Evolutionary conservation across 2,113 vertebrate species (phyloP).

Genomic region (Sturnira hondurensis): DNA sequence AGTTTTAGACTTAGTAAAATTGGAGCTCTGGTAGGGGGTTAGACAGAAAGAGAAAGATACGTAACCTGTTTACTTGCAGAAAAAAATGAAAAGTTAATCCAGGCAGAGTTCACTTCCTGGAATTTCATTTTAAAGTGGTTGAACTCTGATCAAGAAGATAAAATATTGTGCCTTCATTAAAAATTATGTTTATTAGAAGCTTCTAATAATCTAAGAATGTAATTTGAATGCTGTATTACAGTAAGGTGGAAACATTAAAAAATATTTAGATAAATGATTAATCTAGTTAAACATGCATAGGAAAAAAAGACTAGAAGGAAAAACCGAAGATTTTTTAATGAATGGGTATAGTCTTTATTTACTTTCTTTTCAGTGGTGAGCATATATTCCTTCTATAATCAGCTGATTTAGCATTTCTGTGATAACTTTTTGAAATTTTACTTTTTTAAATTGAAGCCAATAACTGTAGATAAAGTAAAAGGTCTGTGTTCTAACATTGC

Average conservation of each 20-base stretch:
- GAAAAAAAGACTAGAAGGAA: constrained; percentile 27
- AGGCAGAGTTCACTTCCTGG: not conserved
- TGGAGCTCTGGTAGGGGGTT: not conserved
- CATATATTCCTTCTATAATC: constrained; percentile 23
- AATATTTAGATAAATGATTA: constrained; percentile 34
- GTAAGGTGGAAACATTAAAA: constrained; percentile 1
- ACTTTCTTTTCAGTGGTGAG: not conserved
- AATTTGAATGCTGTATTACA: constrained; percentile 21
- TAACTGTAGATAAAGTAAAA: constrained; percentile 17
- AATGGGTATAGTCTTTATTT: not conserved
- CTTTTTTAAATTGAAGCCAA: not conserved
- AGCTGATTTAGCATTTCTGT: constrained; percentile 1
- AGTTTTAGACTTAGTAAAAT: constrained; percentile 32
- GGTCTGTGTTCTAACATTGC: constrained; percentile 9
- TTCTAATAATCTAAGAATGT: constrained; percentile 34
- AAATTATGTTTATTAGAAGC: constrained; percentile 11
- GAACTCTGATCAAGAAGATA: not conserved
- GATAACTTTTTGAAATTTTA: not conserved
- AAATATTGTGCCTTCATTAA: constrained; percentile 32
- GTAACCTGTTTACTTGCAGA: not conserved
- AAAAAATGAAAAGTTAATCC: constrained; percentile 21
- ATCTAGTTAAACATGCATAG: not conserved
- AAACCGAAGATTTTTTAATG: constrained; percentile 29
- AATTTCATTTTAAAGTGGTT: constrained; percentile 50
- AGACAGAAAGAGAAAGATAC: not conserved